Conservation (phyloP, 2,888 invertebrate genomes). For the Leptinotarsa tumamoca region DNA sequence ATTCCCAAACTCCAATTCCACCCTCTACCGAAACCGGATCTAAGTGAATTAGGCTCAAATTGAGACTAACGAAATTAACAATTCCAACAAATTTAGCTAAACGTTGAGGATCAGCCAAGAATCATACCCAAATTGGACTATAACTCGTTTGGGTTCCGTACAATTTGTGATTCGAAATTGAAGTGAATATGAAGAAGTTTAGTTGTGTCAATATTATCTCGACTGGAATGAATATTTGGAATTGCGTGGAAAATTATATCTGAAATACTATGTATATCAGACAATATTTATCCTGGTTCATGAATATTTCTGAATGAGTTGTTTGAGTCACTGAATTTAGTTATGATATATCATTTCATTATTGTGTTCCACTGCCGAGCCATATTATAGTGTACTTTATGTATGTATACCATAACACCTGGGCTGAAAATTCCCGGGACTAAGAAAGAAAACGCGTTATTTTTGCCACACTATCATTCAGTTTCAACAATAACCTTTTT, state of each 20-base stretch:
- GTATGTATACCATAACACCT: too few relatives aligned
- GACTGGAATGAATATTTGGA: not conserved
- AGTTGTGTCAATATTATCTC: not conserved
- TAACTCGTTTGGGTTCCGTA: not conserved
- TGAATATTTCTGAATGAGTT: too few relatives aligned
- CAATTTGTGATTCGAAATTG: conserved; percentile 2
- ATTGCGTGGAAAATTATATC: not conserved
- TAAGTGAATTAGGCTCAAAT: conserved; percentile 15
- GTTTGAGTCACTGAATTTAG: too few relatives aligned
- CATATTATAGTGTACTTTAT: too few relatives aligned
- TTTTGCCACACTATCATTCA: too few relatives aligned
- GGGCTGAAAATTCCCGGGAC: too few relatives aligned
- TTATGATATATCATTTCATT: too few relatives aligned
- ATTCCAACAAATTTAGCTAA: conserved; percentile 15
- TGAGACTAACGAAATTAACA: conserved; percentile 16
- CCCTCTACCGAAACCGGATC: not conserved
- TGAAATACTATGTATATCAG: not conserved
- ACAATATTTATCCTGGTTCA: too few relatives aligned
- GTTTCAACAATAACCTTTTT: too few relatives aligned
- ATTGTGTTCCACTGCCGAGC: too few relatives aligned
- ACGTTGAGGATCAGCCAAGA: conserved; percentile 1
- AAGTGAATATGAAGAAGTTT: not conserved
- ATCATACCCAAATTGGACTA: conserved; percentile 7
- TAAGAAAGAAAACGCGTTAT: too few relatives aligned
- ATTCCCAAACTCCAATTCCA: not conserved